phyloP scores from a whole-genome alignment of 2,888 invertebrate species.

The Lordiphosa fenestrarum region DNA sequence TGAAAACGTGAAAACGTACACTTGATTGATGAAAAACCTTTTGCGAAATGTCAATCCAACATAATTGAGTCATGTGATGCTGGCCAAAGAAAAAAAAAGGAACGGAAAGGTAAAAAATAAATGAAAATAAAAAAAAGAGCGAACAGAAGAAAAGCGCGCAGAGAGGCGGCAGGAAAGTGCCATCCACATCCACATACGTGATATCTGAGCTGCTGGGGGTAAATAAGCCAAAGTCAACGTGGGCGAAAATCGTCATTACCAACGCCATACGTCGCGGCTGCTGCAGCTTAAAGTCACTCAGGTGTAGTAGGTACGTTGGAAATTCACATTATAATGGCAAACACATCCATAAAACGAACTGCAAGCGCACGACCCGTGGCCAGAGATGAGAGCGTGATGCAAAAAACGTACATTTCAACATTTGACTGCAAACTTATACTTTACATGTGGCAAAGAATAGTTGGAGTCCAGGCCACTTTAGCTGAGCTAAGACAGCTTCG shows the following conservation, averaged over 20 bases:
- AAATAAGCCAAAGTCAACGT: slow-evolving; percentile 43
- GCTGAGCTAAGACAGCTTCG: too few relatives aligned
- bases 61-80: slow-evolving; percentile 71
- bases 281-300: slow-evolving; percentile 61
- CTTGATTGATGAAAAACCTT: slow-evolving; percentile 76
- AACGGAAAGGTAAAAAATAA: slow-evolving; percentile 3
- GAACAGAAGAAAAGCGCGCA: slow-evolving; percentile 28
- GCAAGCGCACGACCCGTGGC: slow-evolving; percentile 12
- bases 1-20: slow-evolving; percentile 40
- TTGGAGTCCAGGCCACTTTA: too few relatives aligned
- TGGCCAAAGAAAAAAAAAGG: slow-evolving; percentile 12
- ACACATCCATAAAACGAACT: slow-evolving; percentile 35
- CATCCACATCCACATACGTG: slow-evolving; percentile 14
- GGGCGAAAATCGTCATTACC: slow-evolving; percentile 55
- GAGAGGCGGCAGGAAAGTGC: slow-evolving; percentile 37
- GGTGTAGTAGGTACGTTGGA: slow-evolving; percentile 24
- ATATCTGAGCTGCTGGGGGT: slow-evolving; percentile 12
- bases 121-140: slow-evolving; percentile 16
- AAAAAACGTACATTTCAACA: not conserved
- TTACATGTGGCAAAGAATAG: too few relatives aligned
- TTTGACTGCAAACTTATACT: too few relatives aligned
- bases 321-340: slow-evolving; percentile 34
- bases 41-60: slow-evolving; percentile 73
- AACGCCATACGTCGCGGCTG: slow-evolving; percentile 41
- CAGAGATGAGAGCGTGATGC: slow-evolving; percentile 39